These are phyloP conservation scores for Coilia nasus DNA, from an alignment of 2,797 vertebrate species.

Conservation along the genomic window DNA sequence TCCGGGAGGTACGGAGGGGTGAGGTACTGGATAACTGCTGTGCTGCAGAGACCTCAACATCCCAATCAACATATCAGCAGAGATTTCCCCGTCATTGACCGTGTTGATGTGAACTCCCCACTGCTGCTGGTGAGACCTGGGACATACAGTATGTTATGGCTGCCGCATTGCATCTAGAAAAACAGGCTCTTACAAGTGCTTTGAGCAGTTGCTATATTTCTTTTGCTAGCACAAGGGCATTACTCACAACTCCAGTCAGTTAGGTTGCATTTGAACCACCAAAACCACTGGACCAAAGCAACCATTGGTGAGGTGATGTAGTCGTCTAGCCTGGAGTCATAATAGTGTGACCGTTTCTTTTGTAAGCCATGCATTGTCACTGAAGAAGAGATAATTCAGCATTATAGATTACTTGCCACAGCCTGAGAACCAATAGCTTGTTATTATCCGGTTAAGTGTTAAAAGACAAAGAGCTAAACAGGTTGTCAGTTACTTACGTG, in stretches of 20 bases:
- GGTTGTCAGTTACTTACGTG: not conserved
- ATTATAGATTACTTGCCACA: not conserved
- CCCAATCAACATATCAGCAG: conserved; percentile 69
- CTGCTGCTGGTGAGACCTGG: conserved; percentile 72
- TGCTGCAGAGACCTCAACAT: conserved; percentile 70
- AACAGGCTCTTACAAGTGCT: too few species aligned
- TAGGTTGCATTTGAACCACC: not conserved
- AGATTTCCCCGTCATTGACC: conserved; percentile 77
- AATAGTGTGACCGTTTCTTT: not conserved
- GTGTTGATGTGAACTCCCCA: conserved; percentile 79
- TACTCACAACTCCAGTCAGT: not conserved
- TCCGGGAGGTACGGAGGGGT: conserved; percentile 79
- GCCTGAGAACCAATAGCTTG: not conserved
- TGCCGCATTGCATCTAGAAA: too few species aligned
- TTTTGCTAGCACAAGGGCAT: too few species aligned
- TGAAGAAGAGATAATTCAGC: not conserved
- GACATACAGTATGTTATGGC: too few species aligned
- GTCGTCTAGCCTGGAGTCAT: not conserved
- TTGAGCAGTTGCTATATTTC: too few species aligned
- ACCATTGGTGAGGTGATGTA: not conserved
- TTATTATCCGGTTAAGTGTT: not conserved
- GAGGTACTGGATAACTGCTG: conserved; percentile 74
- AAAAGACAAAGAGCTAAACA: not conserved
- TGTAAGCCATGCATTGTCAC: not conserved
- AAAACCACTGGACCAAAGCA: not conserved